Evolutionary conservation across 23 tunicate species (phyloP).

Genomic region (Clavelina lepadiformis): DNA sequence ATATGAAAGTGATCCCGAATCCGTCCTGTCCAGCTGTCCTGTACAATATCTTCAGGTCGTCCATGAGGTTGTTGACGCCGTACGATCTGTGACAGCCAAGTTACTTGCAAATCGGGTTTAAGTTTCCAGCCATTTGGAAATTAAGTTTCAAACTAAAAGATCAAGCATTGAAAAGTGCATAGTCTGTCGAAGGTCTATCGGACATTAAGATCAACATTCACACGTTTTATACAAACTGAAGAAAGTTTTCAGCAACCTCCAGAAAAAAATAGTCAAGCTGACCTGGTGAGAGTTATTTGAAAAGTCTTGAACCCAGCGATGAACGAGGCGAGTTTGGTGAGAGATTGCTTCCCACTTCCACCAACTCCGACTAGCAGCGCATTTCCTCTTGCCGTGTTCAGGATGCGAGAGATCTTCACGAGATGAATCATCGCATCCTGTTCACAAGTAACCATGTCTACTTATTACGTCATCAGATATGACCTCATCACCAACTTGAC

Average conservation of each 20-base stretch:
- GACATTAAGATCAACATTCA: too few relatives aligned
- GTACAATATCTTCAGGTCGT: conserved; percentile 85
- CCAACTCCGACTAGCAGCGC: conserved; percentile 95
- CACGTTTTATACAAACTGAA: too few relatives aligned
- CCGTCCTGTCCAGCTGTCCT: conserved; percentile 88
- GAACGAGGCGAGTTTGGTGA: conserved; percentile 69
- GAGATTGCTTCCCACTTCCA: conserved; percentile 90
- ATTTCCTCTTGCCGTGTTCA: conserved; percentile 90
- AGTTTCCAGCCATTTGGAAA: too few relatives aligned
- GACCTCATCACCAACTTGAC: too few relatives aligned
- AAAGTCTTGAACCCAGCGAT: conserved; percentile 89
- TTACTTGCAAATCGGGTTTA: too few relatives aligned
- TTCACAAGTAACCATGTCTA: too few relatives aligned
- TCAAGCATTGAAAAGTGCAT: too few relatives aligned
- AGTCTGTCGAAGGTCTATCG: too few relatives aligned
- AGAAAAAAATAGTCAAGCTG: too few relatives aligned
- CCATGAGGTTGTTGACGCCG: conserved; percentile 89
- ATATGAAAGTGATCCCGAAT: conserved; percentile 81
- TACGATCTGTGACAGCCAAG: conserved; percentile 53
- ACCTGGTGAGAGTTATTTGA: conserved; percentile 89
- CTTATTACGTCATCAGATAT: neutral
- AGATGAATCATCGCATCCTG: conserved; percentile 96
- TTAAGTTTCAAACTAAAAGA: too few relatives aligned
- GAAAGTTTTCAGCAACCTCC: too few relatives aligned
- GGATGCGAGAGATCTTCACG: conserved; percentile 82